These are phyloP conservation scores for Agriotes lineatus DNA, from an alignment of 2,888 invertebrate species.

Conservation along the genomic window DNA sequence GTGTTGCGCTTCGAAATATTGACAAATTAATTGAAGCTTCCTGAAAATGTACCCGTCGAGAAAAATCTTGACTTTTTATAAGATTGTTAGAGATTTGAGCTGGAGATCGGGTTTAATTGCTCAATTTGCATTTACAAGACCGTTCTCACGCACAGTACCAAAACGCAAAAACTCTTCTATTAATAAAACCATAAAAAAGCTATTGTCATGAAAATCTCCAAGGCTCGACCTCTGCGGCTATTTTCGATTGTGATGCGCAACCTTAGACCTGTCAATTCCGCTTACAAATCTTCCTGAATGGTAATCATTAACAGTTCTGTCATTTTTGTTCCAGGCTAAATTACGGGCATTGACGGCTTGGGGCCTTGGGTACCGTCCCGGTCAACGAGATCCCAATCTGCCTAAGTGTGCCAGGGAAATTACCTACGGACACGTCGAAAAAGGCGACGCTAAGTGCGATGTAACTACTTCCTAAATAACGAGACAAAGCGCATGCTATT, in stretches of 20 bases:
- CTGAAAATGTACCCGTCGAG: too few relatives aligned
- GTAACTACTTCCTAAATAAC: conserved; percentile 34
- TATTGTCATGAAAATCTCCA: conserved; percentile 10
- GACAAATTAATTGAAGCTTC: too few relatives aligned
- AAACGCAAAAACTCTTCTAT: not conserved
- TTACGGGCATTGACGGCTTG: not conserved
- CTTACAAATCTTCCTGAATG: conserved; percentile 15
- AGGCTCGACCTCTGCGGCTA: not conserved
- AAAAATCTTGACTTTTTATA: too few relatives aligned
- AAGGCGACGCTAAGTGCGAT: conserved; percentile 7
- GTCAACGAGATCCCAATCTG: conserved; percentile 9
- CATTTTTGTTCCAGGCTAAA: conserved; percentile 21
- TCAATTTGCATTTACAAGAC: too few relatives aligned
- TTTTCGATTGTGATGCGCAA: conserved; percentile 15
- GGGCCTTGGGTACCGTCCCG: not conserved
- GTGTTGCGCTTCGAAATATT: too few relatives aligned
- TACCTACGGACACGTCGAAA: not conserved
- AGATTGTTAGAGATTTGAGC: too few relatives aligned
- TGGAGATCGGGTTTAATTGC: too few relatives aligned
- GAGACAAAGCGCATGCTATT: conserved; percentile 28
- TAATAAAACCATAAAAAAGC: not conserved
- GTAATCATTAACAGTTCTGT: conserved; percentile 16
- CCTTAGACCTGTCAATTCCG: conserved; percentile 25
- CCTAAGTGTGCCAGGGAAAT: not conserved
- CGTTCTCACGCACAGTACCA: too few relatives aligned